Base-by-base conservation (phyloP, 2,797 vertebrate species). In the Eospalax fontanierii region DNA sequence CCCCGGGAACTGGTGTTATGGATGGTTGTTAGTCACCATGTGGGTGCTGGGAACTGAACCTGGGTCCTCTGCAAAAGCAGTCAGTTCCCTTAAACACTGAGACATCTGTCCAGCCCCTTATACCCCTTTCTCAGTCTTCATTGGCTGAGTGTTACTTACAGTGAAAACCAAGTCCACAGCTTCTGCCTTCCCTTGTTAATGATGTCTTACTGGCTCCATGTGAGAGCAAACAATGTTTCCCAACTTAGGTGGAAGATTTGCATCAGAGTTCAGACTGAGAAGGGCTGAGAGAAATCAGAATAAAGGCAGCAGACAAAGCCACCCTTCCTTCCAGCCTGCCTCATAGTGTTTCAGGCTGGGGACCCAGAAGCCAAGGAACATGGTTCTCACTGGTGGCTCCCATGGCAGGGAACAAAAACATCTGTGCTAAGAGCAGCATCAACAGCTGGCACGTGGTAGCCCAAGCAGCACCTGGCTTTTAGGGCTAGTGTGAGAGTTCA, bases 201-300 rank as follows among this genome's bases (percentile, higher is more conserved):
- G 82, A 19, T n/a, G 30, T n/a, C 46, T 93, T 54, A 35, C 76
- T 38, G 65, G 85, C 70, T 95, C 38, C 24, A 30, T 38, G 87
- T 59, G 18, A 0, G 43, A n/a, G 57, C 11, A 82, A n/a, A 76
- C 35, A 38, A 70, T 61, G 43, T 38, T 75, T 73, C 76, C 54
- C 79, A 50, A 68, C 28, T 88, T 43, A 54, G 15, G 21, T 71
- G 54, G 54, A 43, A 87, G 76, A 84, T 57, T 30, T 76, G 61
- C 68, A 40, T 68, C n/a, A 74, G 61, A 4, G 2, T 24, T 93
- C 57, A 95, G 57, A 70, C 22, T 43, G 33, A 68, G 79, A 81
- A 30, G 76, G 73, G 35, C 54, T 63, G 80, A 83, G 59, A 73
- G 68, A 90, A 75, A 84, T 5, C 3, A 16, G 63, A 83, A 19